Conservation (phyloP, 2,113 vertebrate species). For the Mystacornis crossleyi region DNA sequence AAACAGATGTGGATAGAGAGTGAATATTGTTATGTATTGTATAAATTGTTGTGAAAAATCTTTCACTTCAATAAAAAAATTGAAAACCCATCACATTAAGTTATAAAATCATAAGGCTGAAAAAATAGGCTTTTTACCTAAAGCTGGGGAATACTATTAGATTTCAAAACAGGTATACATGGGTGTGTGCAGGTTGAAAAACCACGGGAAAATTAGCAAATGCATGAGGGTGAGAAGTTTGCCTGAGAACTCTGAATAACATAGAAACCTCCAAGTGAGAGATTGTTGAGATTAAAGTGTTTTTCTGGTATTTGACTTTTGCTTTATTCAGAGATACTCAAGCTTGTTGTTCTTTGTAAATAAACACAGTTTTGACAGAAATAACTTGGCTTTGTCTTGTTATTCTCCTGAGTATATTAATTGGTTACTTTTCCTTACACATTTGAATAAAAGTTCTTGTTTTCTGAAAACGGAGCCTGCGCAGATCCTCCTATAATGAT, state of each 20-base stretch:
- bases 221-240: not conserved
- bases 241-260: not conserved
- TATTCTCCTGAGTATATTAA: not conserved
- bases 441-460: not conserved
- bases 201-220: not conserved
- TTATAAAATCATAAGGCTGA: not conserved
- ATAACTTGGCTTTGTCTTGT: not conserved
- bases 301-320: not conserved
- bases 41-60: not conserved
- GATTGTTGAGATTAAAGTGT: not conserved
- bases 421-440: not conserved
- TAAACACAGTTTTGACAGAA: not conserved
- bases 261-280: not conserved
- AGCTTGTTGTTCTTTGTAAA: not conserved
- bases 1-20: not conserved
- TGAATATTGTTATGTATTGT: not conserved
- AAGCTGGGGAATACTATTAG: not conserved
- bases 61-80: not conserved
- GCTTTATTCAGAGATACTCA: not conserved
- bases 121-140: not conserved
- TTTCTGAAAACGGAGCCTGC: not conserved
- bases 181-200: not conserved
- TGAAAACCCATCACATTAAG: not conserved
- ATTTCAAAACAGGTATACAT: not conserved
- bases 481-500: not conserved